Evolutionary conservation across 1,140 invertebrate genomes (phyloP).

Genomic region (Chironomus striatipennis): DNA sequence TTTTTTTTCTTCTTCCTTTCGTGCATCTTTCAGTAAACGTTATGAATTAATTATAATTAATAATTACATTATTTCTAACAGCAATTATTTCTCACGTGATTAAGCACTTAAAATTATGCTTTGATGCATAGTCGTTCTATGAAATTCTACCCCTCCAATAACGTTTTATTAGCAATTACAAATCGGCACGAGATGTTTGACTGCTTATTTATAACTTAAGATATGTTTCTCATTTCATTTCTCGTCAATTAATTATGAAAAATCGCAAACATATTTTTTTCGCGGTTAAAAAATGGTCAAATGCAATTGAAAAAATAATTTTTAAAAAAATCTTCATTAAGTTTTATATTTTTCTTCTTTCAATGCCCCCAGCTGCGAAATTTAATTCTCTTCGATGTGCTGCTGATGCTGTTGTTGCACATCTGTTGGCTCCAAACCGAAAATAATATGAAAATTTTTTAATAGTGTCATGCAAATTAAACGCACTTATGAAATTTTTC

Average conservation of each 20-base stretch:
- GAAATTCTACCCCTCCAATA: neutral
- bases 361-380: neutral
- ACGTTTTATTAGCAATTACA: neutral
- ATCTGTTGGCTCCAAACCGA: neutral
- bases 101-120: too few species aligned
- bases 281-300: constrained; percentile 6
- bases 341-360: neutral
- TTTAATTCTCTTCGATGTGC: neutral
- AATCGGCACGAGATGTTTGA: neutral
- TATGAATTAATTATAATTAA: constrained; percentile 10
- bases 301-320: neutral
- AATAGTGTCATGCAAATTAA: too few species aligned
- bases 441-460: neutral
- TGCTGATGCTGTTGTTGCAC: neutral
- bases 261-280: constrained; percentile 7
- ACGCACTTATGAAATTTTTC: too few species aligned
- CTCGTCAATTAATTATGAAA: constrained; percentile 9
- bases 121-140: neutral
- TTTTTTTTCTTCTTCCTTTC: neutral
- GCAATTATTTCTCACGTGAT: too few species aligned
- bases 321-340: neutral
- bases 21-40: neutral
- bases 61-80: too few species aligned
- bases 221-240: neutral
- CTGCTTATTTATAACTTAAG: neutral